These are phyloP conservation scores for Mobula hypostoma DNA, from an alignment of 2,113 vertebrate species.

Conservation along the genomic window DNA sequence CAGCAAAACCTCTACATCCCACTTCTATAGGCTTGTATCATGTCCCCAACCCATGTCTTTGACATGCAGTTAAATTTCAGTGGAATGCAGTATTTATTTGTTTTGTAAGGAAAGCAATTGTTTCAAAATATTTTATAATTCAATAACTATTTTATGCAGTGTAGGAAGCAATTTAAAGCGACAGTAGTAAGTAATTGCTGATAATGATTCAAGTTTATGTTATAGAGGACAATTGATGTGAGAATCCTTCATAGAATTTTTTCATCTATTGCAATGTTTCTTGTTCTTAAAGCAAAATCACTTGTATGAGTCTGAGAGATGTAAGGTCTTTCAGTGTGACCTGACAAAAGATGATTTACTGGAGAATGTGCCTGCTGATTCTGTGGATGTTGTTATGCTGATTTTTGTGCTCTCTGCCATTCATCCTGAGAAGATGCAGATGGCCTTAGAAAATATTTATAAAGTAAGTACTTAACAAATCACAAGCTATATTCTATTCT, in stretches of 20 bases:
- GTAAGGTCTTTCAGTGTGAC: constrained; percentile 87
- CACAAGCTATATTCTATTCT: no score
- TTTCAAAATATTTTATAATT: background rate
- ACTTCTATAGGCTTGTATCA: no score
- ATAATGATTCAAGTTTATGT: background rate
- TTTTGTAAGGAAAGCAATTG: background rate
- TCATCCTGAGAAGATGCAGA: constrained; percentile 89
- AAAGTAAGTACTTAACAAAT: constrained; percentile 56
- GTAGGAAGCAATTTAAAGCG: background rate
- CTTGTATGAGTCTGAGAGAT: constrained; percentile 66
- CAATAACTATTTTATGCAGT: background rate
- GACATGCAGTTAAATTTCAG: no score
- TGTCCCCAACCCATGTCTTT: no score
- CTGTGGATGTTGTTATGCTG: constrained; percentile 74
- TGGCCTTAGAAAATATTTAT: constrained; percentile 71
- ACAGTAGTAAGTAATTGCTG: background rate
- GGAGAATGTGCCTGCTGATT: constrained; percentile 60
- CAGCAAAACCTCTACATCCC: no score
- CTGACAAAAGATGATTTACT: constrained; percentile 80
- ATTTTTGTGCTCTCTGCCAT: constrained; percentile 92
- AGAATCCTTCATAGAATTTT: background rate
- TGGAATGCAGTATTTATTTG: background rate
- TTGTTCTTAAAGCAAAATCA: constrained; percentile 68
- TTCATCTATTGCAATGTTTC: constrained; percentile 7
- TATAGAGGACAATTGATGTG: background rate